phyloP scores from a whole-genome alignment of 2,797 vertebrate species.

The Tachyglossus aculeatus region DNA sequence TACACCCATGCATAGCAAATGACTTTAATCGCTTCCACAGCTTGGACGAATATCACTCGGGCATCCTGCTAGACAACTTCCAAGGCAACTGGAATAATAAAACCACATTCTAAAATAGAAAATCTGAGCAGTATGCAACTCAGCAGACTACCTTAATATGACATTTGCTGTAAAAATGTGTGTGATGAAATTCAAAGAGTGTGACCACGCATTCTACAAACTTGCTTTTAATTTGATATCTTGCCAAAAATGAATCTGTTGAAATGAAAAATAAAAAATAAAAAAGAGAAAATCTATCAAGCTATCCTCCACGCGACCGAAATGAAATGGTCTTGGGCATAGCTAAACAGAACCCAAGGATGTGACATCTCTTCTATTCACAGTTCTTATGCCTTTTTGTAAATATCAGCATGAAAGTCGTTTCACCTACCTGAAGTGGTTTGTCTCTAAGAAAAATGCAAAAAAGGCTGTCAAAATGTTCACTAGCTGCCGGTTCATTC shows the following conservation, averaged over 20 bases:
- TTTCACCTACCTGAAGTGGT: slow-evolving; percentile 91
- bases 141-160: slow-evolving; percentile 28
- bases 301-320: slow-evolving; percentile 52
- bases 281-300: too few relatives aligned
- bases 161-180: slow-evolving; percentile 13
- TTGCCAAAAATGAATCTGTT: slow-evolving; percentile 72
- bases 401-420: slow-evolving; percentile 65
- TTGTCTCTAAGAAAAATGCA: slow-evolving; percentile 88
- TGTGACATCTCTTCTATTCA: slow-evolving; percentile 42
- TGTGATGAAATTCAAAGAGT: slow-evolving; percentile 52
- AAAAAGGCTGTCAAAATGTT: slow-evolving; percentile 93
- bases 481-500: slow-evolving; percentile 92
- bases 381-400: slow-evolving; percentile 54
- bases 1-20: slow-evolving; percentile 32
- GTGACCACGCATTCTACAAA: slow-evolving; percentile 58
- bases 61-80: slow-evolving; percentile 61
- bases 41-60: slow-evolving; percentile 39
- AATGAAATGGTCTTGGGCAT: slow-evolving; percentile 47
- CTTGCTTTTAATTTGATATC: slow-evolving; percentile 69
- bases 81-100: slow-evolving; percentile 26
- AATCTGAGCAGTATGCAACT: slow-evolving; percentile 46
- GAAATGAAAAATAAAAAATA: slow-evolving; percentile 62
- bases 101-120: slow-evolving; percentile 31
- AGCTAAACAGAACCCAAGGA: slow-evolving; percentile 63
- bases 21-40: slow-evolving; percentile 34